Evolutionary conservation across 1,140 invertebrate genomes (phyloP), one percentile per base, ranked within the genome.

Genomic region (Drosophila littoralis): DNA sequence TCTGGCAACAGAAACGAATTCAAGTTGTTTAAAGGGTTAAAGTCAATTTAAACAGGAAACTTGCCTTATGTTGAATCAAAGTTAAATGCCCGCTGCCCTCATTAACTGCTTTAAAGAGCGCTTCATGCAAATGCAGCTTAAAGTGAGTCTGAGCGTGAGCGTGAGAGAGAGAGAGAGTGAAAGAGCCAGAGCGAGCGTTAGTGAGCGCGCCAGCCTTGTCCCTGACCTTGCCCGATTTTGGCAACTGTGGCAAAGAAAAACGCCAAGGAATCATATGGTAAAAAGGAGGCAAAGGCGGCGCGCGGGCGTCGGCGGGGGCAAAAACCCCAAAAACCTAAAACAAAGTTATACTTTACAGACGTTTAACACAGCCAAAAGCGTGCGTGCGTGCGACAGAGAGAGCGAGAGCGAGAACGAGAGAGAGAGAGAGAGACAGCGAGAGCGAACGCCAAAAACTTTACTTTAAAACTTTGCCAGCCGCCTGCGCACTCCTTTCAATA

Each of bases 321-420:
- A 79, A 88, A 89, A 89, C 77, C 84, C 80, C 79, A 88, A 89
- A 85, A 89, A 90, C 85, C 84, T 90, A 89, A 89, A 89, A 90
- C 81, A 89, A 89, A 89, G 85, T 89, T 89, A 81, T 89, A 84
- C 84, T 85, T 85, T 86, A 86, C 82, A 77, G 82, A 77, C 78
- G 75, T 70, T 86, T 85, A 86, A 81, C 80, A 74, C 75, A 73
- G 68, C 15, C 64, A 38, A 43, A 63, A 52, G 35, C 15, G 52
- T 17, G 36, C 28, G 22, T 40, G 38, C n/a, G 10, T 8, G 15
- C 38, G 43, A 28, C 22, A n/a, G 48, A 38, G 45, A 43, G 46
- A 9, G 42, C 7, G 54, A 15, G 9, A 15, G 13, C 28, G 35
- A 15, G 17, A 4, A 22, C 7, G 35, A 13, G 42, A 58, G 36